These are phyloP conservation scores for Hypotaenidia okinawae DNA, from an alignment of 2,797 vertebrate genomes.

Conservation along the genomic window DNA sequence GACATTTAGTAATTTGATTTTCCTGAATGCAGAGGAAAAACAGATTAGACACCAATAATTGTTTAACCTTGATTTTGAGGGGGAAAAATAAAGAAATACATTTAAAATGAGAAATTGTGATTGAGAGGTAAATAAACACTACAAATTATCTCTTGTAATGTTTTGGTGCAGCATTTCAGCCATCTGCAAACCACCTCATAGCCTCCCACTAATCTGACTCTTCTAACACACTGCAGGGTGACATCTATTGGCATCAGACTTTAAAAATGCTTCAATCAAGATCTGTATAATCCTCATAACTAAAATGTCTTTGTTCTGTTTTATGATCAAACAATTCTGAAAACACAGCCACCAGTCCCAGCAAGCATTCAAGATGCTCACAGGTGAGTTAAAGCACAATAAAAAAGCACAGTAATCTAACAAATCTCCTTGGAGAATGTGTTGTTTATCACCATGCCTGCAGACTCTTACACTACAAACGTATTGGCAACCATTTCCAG, in stretches of 20 bases:
- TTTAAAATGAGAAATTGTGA: background rate
- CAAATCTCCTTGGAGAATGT: conserved; percentile 40
- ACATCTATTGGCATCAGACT: conserved; percentile 17
- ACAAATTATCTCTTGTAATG: background rate
- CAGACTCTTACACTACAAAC: conserved; percentile 37
- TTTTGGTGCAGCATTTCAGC: conserved; percentile 10
- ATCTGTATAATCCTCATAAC: conserved; percentile 7
- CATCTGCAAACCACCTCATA: conserved; percentile 42
- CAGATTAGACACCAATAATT: background rate
- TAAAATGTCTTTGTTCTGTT: conserved; percentile 33
- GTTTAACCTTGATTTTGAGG: background rate
- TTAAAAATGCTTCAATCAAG: conserved; percentile 41
- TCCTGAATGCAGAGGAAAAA: background rate
- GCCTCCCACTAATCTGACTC: conserved; percentile 42
- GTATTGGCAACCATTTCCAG: conserved; percentile 41
- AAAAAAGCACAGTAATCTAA: conserved; percentile 48
- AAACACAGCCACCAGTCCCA: conserved; percentile 30
- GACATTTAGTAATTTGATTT: background rate
- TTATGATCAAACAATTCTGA: conserved; percentile 29
- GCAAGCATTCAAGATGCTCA: conserved; percentile 45
- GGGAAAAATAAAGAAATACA: background rate
- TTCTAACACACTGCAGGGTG: conserved; percentile 1
- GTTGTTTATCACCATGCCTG: conserved; percentile 43
- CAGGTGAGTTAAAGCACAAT: conserved; percentile 56
- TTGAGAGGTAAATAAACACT: background rate